A percentile compares a stretch with the other conserved stretches of the same genome.
Conservation (phyloP, 2,888 invertebrate species). For the Serripes groenlandicus region DNA sequence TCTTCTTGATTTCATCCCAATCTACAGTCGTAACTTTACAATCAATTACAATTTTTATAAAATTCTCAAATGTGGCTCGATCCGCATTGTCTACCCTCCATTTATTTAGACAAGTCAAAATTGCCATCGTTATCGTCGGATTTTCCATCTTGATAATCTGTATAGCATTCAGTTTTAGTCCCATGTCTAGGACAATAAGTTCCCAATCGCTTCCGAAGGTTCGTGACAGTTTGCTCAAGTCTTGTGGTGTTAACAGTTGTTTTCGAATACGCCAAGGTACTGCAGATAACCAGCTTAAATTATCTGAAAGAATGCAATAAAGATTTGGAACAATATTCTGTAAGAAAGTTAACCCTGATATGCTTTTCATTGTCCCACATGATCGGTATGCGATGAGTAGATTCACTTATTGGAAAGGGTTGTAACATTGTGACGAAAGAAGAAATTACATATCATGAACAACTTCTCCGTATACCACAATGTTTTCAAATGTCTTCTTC, state of each 20-base stretch:
- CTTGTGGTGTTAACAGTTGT: constrained; percentile 40
- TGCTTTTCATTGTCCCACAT: no score
- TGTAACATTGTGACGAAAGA: no score
- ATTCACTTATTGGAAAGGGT: no score
- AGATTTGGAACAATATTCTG: no score
- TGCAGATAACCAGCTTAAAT: constrained; percentile 38
- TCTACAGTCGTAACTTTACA: constrained; percentile 49
- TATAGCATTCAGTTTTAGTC: constrained; percentile 37
- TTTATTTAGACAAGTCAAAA: constrained; percentile 51
- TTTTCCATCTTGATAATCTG: constrained; percentile 58
- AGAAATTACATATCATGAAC: no score
- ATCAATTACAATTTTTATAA: constrained; percentile 36
- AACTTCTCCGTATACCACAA: no score
- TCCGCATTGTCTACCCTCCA: constrained; percentile 34
- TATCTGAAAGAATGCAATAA: constrained; percentile 48
- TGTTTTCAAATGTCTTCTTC: no score
- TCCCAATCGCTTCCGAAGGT: constrained; percentile 57
- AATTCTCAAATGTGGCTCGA: constrained; percentile 40
- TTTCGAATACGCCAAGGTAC: constrained; percentile 21
- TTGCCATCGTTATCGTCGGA: constrained; percentile 41
- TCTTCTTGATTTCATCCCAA: constrained; percentile 44
- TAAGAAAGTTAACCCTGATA: no score
- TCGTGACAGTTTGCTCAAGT: constrained; percentile 60
- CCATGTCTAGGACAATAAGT: constrained; percentile 44
- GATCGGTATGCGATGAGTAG: no score